A percentile compares a stretch with the other conserved stretches of the same genome.
phyloP scores from a whole-genome alignment of 2,888 invertebrate genomes.

The Thecocarcelia acutangulata region DNA sequence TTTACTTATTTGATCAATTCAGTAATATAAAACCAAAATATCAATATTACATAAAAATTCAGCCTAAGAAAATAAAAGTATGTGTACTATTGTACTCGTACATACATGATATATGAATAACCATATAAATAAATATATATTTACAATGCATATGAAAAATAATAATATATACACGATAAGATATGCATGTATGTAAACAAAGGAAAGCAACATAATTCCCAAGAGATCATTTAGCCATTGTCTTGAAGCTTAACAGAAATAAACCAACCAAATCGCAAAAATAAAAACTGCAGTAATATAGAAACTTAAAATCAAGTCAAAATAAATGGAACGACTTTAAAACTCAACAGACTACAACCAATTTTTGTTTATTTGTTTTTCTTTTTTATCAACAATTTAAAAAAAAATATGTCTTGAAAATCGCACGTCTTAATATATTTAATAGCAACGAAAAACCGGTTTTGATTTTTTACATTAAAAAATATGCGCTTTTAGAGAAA shows the following conservation, averaged over 20 bases:
- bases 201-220: background rate
- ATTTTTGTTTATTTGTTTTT: conserved; percentile 5
- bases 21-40: too few species aligned
- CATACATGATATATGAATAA: too few species aligned
- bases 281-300: conserved; percentile 5
- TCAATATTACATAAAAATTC: too few species aligned
- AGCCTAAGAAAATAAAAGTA: too few species aligned
- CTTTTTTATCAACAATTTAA: conserved; percentile 1
- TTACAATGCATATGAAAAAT: background rate
- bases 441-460: conserved; percentile 39
- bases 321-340: conserved; percentile 11
- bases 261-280: conserved; percentile 15
- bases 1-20: too few species aligned
- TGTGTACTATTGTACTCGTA: too few species aligned
- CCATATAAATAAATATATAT: background rate
- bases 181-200: background rate
- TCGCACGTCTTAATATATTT: conserved; percentile 17
- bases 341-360: conserved; percentile 33
- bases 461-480: too few species aligned
- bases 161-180: too few species aligned
- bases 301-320: conserved; percentile 20
- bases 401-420: conserved; percentile 5
- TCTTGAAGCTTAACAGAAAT: conserved; percentile 14
- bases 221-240: background rate
- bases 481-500: background rate